Conservation (phyloP, 1,140 invertebrate genomes). For the Andrena cerasifolii region DNA sequence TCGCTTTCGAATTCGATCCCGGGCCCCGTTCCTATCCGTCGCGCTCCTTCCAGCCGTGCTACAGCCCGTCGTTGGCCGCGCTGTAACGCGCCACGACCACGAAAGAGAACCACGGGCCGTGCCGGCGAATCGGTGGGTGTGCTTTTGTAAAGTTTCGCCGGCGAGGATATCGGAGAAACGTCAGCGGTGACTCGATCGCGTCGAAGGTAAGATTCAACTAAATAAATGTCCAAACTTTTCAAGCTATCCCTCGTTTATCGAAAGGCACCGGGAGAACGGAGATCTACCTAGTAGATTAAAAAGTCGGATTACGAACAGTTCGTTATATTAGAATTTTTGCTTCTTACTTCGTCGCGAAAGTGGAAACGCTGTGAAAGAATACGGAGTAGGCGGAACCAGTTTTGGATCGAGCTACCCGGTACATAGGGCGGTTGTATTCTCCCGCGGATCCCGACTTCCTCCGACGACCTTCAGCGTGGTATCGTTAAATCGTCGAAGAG, state of each 20-base stretch:
- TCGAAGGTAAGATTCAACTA: conserved; percentile 22
- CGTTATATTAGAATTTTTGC: too few species aligned
- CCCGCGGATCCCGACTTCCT: conserved; percentile 61
- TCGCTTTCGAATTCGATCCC: conserved; percentile 57
- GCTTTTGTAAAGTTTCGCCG: conserved; percentile 7
- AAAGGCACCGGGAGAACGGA: too few species aligned
- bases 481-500: conserved; percentile 58
- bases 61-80: background rate
- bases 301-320: too few species aligned
- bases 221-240: background rate
- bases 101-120: conserved; percentile 1
- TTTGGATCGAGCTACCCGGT: conserved; percentile 57
- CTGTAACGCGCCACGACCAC: background rate
- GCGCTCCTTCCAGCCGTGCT: background rate
- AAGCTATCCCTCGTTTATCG: background rate
- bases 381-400: conserved; percentile 1
- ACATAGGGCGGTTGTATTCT: conserved; percentile 57
- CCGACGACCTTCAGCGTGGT: conserved; percentile 61
- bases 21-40: background rate
- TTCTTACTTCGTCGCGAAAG: background rate
- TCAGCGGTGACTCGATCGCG: background rate
- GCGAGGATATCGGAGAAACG: conserved; percentile 28
- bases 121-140: conserved; percentile 26
- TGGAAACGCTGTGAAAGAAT: too few species aligned
- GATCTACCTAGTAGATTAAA: too few species aligned